These are phyloP conservation scores for Polyommatus icarus DNA, from an alignment of 2,888 invertebrate genomes.

Conservation along the genomic window DNA sequence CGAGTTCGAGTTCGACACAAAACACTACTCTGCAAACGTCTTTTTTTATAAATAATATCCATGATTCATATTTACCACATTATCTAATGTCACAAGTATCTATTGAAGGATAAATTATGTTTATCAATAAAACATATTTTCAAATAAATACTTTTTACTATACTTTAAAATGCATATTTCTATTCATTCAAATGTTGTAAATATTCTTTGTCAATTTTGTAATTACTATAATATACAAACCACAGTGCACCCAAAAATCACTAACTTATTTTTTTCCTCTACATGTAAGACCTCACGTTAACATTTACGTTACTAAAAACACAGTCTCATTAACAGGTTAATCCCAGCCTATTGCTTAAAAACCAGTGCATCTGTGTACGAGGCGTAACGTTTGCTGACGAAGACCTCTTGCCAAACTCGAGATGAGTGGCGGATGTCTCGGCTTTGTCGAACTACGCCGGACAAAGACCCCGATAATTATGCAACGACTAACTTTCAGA, in stretches of 20 bases:
- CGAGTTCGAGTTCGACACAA: too few relatives aligned
- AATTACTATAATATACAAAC: too few relatives aligned
- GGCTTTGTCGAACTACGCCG: constrained; percentile 64
- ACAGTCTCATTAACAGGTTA: background rate
- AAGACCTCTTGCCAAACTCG: constrained; percentile 74
- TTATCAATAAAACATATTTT: too few relatives aligned
- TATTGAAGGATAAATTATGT: too few relatives aligned
- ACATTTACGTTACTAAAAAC: background rate
- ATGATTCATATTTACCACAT: too few relatives aligned
- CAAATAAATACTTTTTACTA: too few relatives aligned
- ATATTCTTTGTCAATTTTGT: background rate
- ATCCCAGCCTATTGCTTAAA: background rate
- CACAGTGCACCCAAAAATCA: background rate
- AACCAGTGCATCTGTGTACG: constrained; percentile 49
- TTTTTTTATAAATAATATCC: too few relatives aligned
- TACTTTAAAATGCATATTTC: background rate
- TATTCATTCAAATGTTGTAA: background rate
- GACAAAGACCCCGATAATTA: constrained; percentile 62
- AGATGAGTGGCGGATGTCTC: constrained; percentile 66
- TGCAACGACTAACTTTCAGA: constrained; percentile 38
- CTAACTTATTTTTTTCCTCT: background rate
- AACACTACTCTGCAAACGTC: too few relatives aligned
- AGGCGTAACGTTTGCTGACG: constrained; percentile 59
- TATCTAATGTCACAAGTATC: too few relatives aligned
- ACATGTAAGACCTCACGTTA: background rate